These are phyloP conservation scores for Geophilus truncorum DNA, from an alignment of 2,888 invertebrate species.

Conservation along the genomic window DNA sequence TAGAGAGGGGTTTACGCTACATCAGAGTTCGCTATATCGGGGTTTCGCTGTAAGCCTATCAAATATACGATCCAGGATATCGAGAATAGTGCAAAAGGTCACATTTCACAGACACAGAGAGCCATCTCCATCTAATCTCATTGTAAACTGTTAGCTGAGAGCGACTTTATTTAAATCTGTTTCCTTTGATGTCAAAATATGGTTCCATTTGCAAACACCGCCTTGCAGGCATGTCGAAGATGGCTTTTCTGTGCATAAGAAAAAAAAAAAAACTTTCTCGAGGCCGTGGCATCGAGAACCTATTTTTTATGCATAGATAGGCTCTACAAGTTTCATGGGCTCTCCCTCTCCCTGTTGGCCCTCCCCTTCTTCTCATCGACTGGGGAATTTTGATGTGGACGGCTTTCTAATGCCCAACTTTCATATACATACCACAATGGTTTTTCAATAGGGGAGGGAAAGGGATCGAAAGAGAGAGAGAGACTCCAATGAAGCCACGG, in stretches of 20 bases:
- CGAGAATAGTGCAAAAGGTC: background rate
- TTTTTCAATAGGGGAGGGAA: background rate
- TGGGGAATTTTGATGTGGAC: constrained; percentile 1
- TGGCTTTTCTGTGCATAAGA: background rate
- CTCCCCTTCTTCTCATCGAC: background rate
- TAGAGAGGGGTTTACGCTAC: too few species aligned
- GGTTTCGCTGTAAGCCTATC: too few species aligned
- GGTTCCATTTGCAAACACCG: background rate
- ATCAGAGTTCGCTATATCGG: too few species aligned
- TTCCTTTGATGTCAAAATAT: constrained; percentile 8
- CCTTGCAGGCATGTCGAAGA: background rate
- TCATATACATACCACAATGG: constrained; percentile 7
- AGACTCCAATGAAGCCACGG: background rate
- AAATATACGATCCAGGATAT: too few species aligned
- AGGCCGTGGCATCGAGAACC: background rate
- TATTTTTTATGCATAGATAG: constrained; percentile 18
- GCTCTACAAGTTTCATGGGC: constrained; percentile 1
- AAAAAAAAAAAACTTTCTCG: background rate
- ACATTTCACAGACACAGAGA: background rate
- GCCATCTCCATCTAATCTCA: background rate
- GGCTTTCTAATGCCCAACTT: constrained; percentile 11
- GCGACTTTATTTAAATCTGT: background rate
- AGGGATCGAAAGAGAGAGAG: too few species aligned
- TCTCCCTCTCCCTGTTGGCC: background rate
- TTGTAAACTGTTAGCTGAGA: background rate